Base-by-base conservation (phyloP, 2,113 vertebrate species). In the Chroicocephalus ridibundus region DNA sequence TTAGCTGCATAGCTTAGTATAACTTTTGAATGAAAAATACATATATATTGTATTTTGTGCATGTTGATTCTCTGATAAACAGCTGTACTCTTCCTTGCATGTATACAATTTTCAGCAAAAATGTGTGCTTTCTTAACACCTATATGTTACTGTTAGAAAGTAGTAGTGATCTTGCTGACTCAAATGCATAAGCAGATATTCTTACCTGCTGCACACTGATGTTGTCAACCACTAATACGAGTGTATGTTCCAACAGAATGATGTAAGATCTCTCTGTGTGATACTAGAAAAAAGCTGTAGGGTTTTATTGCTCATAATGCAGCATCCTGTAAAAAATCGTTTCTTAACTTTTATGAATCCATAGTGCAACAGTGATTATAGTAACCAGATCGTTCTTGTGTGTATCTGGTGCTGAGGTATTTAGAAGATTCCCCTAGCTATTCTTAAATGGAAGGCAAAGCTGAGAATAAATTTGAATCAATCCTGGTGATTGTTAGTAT, bases 161-260 rank as follows among this genome's bases (percentile, higher is more conserved):
- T 22, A 75, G 42, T 26, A 62, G 54, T 51, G 61, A 54, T 93
- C 75, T 91, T 87, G 49, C 44, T 72, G 29, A 52, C 68, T 78
- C 21, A 16, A 46, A 65, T 82, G 22, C 51, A 27, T 84, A 64
- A 70, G 54, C 38, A 83, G 46, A 40, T 83, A 54, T 36, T 92
- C 25, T 80, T 90, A 88, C 10, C 25, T 88, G 47, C 72, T 95
- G 22, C 64, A 84, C 60, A 82, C 16, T 36, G 55, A 80, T 92
- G 88, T 94, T 97, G 92, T 87, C 88, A 94, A 88, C 90, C 88
- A 94, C 95, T 94, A 42, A 62, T 72, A 55, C 10, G 13, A 64
- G 27, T 76, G 31, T 87, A 46, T 70, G 55, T 49, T 93, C 38
- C 68, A 60, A 47, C 12, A 71, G 68, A 93, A 65, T 79, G 3